A percentile compares a stretch with the other conserved stretches of the same genome.
phyloP scores from a whole-genome alignment of 2,113 vertebrate genomes.

The Upupa epops region DNA sequence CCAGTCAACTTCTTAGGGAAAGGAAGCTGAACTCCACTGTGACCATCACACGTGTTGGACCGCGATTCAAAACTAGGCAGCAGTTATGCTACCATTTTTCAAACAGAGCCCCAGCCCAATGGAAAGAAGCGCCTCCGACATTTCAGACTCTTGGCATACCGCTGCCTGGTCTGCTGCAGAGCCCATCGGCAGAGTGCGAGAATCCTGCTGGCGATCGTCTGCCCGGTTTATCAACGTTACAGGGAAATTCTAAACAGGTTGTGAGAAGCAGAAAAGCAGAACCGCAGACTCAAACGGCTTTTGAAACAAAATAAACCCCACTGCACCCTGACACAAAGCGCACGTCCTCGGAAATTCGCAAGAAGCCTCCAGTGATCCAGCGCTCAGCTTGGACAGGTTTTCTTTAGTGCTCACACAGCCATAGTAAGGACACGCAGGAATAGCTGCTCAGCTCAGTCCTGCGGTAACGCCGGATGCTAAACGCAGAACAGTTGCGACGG shows the following conservation, averaged over 20 bases:
- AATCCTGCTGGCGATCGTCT: conserved; percentile 12
- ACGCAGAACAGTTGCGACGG: not conserved
- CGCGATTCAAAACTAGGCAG: not conserved
- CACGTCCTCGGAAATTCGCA: not conserved
- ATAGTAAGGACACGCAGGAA: not conserved
- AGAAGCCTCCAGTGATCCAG: not conserved
- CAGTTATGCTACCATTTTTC: not conserved
- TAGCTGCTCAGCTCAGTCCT: not conserved
- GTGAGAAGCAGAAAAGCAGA: not conserved
- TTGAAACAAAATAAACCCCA: not conserved
- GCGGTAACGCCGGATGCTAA: not conserved
- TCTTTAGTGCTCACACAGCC: not conserved
- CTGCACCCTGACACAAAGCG: not conserved
- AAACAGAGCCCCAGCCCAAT: not conserved
- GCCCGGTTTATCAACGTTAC: not conserved
- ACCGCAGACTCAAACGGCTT: not conserved
- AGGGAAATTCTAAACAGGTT: conserved; percentile 8
- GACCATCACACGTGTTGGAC: not conserved
- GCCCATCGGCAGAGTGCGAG: not conserved
- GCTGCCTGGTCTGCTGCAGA: not conserved
- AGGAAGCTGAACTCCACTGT: not conserved
- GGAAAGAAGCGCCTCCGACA: not conserved
- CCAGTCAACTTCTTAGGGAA: not conserved
- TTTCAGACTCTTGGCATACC: not conserved
- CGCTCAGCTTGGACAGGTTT: not conserved